These are phyloP conservation scores for Lagothrix lagotricha DNA, from an alignment of 2,797 vertebrate species.

Conservation along the genomic window DNA sequence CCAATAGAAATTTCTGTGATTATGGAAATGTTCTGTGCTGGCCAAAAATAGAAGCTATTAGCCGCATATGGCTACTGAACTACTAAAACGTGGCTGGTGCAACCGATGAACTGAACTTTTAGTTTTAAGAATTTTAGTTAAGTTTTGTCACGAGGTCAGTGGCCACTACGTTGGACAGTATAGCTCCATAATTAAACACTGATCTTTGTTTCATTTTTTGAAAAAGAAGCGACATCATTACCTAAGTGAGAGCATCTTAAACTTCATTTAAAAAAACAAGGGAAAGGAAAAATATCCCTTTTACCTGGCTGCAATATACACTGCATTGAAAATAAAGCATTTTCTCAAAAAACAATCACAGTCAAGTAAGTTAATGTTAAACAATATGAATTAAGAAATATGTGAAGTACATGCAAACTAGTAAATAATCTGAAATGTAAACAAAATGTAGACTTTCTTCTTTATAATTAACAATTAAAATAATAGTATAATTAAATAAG, in stretches of 20 bases:
- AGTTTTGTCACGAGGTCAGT: background rate
- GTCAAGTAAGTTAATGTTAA: conserved; percentile 12
- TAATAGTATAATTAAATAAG: background rate
- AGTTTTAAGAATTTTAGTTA: background rate
- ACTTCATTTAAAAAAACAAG: background rate
- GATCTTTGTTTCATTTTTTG: background rate
- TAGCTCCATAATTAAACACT: background rate
- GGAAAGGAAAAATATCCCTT: background rate
- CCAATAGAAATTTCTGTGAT: background rate
- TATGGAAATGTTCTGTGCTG: background rate
- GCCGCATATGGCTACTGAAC: background rate
- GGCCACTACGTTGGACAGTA: background rate
- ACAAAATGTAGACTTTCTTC: background rate
- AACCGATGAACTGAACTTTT: background rate
- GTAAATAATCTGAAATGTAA: background rate
- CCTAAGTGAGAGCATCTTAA: background rate
- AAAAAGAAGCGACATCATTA: background rate
- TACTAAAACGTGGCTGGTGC: background rate
- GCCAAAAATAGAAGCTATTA: background rate
- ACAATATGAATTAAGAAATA: background rate
- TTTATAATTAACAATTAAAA: background rate
- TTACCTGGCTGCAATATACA: background rate
- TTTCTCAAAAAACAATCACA: background rate
- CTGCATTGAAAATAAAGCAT: background rate
- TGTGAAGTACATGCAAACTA: background rate